A percentile compares a stretch with the other conserved stretches of the same genome.
phyloP scores from a whole-genome alignment of 2,888 invertebrate genomes.

The Linnaemya tessellans region DNA sequence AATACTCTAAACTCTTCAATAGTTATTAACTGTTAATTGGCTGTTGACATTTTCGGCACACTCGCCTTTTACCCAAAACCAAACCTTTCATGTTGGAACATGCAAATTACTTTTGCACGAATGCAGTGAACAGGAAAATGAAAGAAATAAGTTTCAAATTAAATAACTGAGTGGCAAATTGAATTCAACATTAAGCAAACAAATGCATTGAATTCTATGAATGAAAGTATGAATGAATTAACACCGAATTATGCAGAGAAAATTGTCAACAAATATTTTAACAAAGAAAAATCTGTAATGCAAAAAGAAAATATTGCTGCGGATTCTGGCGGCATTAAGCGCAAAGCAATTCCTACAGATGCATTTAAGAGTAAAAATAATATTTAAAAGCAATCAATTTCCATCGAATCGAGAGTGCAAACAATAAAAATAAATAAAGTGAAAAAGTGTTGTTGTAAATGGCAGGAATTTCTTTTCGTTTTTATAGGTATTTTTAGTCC shows the following conservation, averaged over 20 bases:
- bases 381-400: background rate
- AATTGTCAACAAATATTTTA: conserved; percentile 42
- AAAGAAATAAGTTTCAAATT: conserved; percentile 13
- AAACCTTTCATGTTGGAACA: background rate
- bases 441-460: background rate
- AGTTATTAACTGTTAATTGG: conserved; percentile 59
- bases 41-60: conserved; percentile 39
- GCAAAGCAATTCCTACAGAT: conserved; percentile 10
- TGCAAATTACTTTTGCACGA: conserved; percentile 22
- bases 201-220: conserved; percentile 31
- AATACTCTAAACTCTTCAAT: conserved; percentile 25
- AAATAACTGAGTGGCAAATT: conserved; percentile 39
- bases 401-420: background rate
- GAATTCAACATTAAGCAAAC: conserved; percentile 43
- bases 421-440: background rate
- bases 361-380: conserved; percentile 28
- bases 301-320: background rate
- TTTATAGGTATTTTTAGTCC: conserved; percentile 26
- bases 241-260: conserved; percentile 60
- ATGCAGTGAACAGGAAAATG: conserved; percentile 19
- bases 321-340: background rate
- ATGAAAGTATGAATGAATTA: conserved; percentile 56
- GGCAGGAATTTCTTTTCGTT: background rate
- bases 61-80: background rate
- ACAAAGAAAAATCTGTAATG: background rate